Base-by-base conservation (phyloP, 2,113 vertebrate genomes). In the Gadus macrocephalus region DNA sequence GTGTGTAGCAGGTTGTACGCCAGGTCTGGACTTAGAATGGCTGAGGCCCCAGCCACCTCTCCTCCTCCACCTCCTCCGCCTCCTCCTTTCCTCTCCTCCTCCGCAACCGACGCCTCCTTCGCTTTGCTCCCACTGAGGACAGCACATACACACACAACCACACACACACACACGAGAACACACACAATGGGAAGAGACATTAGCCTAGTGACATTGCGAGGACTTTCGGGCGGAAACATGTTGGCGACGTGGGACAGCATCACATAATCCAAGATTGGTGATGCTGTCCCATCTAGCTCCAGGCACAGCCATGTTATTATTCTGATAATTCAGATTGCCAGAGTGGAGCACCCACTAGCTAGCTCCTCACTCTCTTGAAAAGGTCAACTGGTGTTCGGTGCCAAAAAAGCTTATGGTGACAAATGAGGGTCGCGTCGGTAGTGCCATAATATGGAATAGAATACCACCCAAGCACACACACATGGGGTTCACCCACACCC, bases 1-100 rank as follows among this genome's bases (percentile, higher is more conserved):
- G 93, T 93, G 71, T 99, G 97, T 42, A 93, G 78, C 67, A 98
- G 85, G 74, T 95, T 95, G 86, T 98, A 99, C 53, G 95, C 95
- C 58, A 93, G 88, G 59, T 94, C 95, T 62, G 96, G 93, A 28
- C 92, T 93, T 73, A 96, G 84, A 53, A 74, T 17, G 28, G 81
- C 9, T 14, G 42, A 49, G 11, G 42, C 42, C 42, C 42, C 42
- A 12, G n/a, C 55, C 55, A n/a, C 15, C 55, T 58, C 25, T 19
- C 28, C 55, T 61, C 19, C 75, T 1, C 79, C 87, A 25, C 89
- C 91, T 56, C 7, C 64, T 3, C 38, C 49, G 14, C 64, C 73
- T 56, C 64, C 75, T 56, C 64, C 75, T 65, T 53, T 78, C 71
- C 62, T 84, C 75, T 82, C 84, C 68, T 84, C 83, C 2, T 61